A percentile compares a stretch with the other conserved stretches of the same genome.
These are phyloP conservation scores for Nansenia antarctica DNA, from an alignment of 2,113 vertebrate species.

Conservation along the genomic window DNA sequence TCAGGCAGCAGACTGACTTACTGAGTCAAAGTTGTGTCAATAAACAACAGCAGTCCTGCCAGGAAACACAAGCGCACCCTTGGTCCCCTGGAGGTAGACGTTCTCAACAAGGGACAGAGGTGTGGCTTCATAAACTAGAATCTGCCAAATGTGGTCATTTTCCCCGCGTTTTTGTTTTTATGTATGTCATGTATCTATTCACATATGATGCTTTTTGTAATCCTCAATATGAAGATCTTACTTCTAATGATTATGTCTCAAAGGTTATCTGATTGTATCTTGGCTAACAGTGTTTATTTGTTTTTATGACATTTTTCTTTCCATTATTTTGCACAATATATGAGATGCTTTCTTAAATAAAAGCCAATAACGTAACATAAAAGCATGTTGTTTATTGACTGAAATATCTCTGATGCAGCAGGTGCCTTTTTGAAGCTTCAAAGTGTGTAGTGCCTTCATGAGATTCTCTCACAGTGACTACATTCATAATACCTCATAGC, in stretches of 20 bases:
- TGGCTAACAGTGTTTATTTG: too few relatives aligned
- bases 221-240: neutral
- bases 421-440: neutral
- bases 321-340: neutral
- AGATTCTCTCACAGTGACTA: neutral
- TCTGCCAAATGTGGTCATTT: too few relatives aligned
- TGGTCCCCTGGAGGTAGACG: too few relatives aligned
- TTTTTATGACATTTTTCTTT: neutral
- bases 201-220: neutral
- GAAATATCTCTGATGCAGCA: too few relatives aligned
- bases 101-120: too few relatives aligned
- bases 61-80: too few relatives aligned
- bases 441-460: neutral
- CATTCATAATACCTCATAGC: neutral
- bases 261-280: neutral
- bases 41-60: too few relatives aligned
- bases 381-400: neutral
- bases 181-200: too few relatives aligned
- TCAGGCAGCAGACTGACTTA: too few relatives aligned
- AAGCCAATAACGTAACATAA: neutral
- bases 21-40: too few relatives aligned
- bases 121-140: too few relatives aligned
- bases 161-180: too few relatives aligned
- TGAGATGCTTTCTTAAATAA: conserved; percentile 6
- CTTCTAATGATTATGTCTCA: neutral